Conservation (phyloP, 2,113 vertebrate species). For the Struthio camelus region DNA sequence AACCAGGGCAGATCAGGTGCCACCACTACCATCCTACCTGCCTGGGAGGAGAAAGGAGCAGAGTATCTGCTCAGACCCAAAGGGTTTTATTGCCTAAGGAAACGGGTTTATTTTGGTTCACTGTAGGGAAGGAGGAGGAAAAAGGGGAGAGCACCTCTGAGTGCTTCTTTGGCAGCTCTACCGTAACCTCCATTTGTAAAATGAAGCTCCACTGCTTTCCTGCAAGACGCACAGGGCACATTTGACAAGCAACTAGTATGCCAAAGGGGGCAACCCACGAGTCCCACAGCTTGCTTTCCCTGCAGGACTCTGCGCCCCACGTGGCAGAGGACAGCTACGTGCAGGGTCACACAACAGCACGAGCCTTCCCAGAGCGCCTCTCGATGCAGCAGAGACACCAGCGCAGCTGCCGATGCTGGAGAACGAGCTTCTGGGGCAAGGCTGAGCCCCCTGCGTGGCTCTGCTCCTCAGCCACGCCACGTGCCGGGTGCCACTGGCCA, state of each 20-base stretch:
- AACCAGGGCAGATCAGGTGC: neutral
- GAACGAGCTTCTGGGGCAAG: neutral
- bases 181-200: neutral
- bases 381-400: rapidly evolving
- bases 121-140: neutral
- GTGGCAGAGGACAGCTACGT: neutral
- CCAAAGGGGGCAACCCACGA: neutral
- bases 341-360: neutral
- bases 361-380: neutral
- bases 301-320: neutral
- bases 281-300: neutral
- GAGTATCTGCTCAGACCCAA: neutral
- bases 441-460: neutral
- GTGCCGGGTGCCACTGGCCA: neutral
- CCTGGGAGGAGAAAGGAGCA: neutral
- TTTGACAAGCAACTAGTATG: neutral
- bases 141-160: neutral
- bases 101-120: neutral
- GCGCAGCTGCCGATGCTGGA: rapidly evolving
- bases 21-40: neutral
- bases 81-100: neutral
- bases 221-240: neutral
- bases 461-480: neutral
- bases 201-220: neutral
- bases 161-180: neutral